Conservation (phyloP, 1,140 invertebrate species). For the Drosophila aff. region DNA sequence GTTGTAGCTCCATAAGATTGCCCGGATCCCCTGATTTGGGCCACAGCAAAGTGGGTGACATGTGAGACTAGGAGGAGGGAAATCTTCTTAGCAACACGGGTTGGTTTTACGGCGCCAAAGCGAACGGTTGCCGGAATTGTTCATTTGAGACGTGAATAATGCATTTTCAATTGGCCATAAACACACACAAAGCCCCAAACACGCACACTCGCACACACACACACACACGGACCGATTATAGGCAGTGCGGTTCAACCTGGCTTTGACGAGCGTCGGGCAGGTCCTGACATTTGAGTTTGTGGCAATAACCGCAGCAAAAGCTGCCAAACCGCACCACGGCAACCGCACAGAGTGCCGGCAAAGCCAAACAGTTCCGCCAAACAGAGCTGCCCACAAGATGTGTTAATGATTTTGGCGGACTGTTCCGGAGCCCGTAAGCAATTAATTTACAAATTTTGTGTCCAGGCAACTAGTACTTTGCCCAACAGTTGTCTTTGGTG, state of each 20-base stretch:
- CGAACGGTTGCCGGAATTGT: slow-evolving; percentile 28
- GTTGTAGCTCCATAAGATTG: slow-evolving; percentile 28
- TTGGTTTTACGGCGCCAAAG: slow-evolving; percentile 29
- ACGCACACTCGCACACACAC: neutral
- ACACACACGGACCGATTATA: slow-evolving; percentile 4
- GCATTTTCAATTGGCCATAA: slow-evolving; percentile 50
- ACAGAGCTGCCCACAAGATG: slow-evolving; percentile 17
- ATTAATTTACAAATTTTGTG: slow-evolving; percentile 40
- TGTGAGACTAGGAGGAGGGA: slow-evolving; percentile 11
- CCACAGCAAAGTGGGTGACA: slow-evolving; percentile 42
- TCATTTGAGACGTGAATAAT: slow-evolving; percentile 49
- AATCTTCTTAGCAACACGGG: slow-evolving; percentile 14
- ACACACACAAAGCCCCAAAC: slow-evolving; percentile 7
- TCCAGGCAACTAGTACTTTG: slow-evolving; percentile 6
- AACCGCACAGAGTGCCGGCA: slow-evolving; percentile 22
- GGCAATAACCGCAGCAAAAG: slow-evolving; percentile 33
- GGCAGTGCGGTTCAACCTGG: slow-evolving; percentile 31
- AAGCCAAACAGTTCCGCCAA: slow-evolving; percentile 20
- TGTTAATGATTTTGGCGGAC: slow-evolving; percentile 36
- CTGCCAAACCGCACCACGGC: slow-evolving; percentile 31
- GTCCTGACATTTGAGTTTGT: slow-evolving; percentile 43
- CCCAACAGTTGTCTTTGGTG: slow-evolving; percentile 7
- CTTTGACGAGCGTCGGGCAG: slow-evolving; percentile 30
- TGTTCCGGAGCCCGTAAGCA: slow-evolving; percentile 17
- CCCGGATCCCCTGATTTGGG: slow-evolving; percentile 34